Base-by-base conservation (phyloP, 2,888 invertebrate species). In the Allacma fusca region DNA sequence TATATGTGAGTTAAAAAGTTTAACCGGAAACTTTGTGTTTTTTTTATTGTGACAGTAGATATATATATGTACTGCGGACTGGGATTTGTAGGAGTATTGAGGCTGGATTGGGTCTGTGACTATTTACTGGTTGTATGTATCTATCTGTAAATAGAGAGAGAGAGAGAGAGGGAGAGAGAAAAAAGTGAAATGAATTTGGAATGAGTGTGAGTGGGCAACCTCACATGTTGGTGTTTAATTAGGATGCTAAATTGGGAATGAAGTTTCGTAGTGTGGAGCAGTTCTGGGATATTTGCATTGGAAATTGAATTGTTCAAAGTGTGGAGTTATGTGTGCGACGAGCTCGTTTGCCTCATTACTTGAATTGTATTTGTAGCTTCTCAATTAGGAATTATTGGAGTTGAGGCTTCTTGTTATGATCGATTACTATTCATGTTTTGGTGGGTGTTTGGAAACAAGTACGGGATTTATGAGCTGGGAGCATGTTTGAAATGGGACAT, bases 191-290 rank as follows among this genome's bases (percentile, higher is more conserved):
- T 50, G 50, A 50, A 50, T 50, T 50, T 50, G 2, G n/a, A 50
- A 16, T 50, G 50, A 50, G 50, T n/a, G 50, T 50, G 50, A 50
- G 50, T 50, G 50, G 50, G 50, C n/a, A 34, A n/a, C 50, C 50
- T 19, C 50, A 50, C 50, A 50, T 50, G 50, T 50, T 50, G 50
- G 50, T 5, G 50, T 50, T 50, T 50, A 50, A 50, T 50, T 50
- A 50, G 50, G n/a, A 50, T 50, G 50, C 50, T n/a, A 50, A 50
- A 50, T 34, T 34, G 9, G 34, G 50, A n/a, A 19, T 50, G 2
- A 19, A 50, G 50, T n/a, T 50, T 34, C 5, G 4, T 34, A 9
- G 50, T 50, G n/a, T 19, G n/a, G n/a, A 50, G 16, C 9, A 13
- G 19, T 19, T 50, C 2, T 50, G 16, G 50, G 19, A 50, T 50